Evolutionary conservation across 2,797 vertebrate species (phyloP), one percentile per base, ranked within the genome.

Genomic region (Gambusia yucatana): DNA sequence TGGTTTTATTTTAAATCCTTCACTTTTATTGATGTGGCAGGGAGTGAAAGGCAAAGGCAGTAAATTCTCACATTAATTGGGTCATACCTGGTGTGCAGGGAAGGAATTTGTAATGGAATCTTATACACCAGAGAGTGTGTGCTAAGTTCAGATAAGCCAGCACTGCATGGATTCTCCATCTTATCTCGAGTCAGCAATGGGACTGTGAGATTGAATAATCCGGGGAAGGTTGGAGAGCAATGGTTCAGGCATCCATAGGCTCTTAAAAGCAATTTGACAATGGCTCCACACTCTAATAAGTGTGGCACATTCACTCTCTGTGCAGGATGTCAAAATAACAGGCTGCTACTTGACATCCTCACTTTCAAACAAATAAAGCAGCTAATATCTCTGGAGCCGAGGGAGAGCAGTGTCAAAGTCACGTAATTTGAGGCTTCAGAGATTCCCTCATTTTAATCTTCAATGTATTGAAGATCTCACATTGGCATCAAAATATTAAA

Each of bases 71-170:
- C 89, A 91, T 93, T 94, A 95, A 96, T 95, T 96, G 94, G 95
- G 95, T 95, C 94, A 95, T 91, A 96, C 95, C 94, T 96, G 93
- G 91, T 86, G 87, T 82, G 91, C 74, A 77, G 81, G 80, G 83
- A 78, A 91, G 93, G 91, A 91, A 93, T 93, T 93, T 88, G 85
- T 86, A 88, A 91, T 93, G 93, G 95, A 96, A 96, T 95, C 94
- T 91, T 88, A 93, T 94, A 94, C 93, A 92, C 89, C 93, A 84
- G 91, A 93, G 95, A 93, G 85, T 87, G 95, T 94, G 95, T 98
- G 97, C 93, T 95, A 94, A 94, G 85, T 93, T 94, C 61, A 96
- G 97, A 98, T 98, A 98, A 98, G 97, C 92, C 92, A 92, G 93
- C 92, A 94, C 95, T 95, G 95, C 95, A 96, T 96, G 94, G 95